These are phyloP conservation scores for Zootoca vivipara DNA, from an alignment of 2,113 vertebrate species.

Conservation along the genomic window DNA sequence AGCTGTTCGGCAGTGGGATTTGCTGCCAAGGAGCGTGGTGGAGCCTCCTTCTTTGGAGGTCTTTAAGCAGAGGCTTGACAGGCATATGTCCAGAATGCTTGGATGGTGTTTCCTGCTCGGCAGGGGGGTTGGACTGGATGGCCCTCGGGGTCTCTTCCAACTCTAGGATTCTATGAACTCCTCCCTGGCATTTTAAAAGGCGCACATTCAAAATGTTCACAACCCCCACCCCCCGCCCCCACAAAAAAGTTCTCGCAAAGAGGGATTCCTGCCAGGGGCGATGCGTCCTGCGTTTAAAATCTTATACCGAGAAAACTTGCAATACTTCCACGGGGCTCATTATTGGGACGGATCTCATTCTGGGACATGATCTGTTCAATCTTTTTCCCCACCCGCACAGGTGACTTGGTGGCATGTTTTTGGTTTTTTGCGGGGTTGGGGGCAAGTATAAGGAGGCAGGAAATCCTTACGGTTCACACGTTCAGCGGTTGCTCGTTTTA, in stretches of 20 bases:
- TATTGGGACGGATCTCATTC: too few species aligned
- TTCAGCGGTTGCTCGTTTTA: neutral
- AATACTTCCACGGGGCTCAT: too few species aligned
- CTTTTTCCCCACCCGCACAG: neutral
- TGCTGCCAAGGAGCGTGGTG: too few species aligned
- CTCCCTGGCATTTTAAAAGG: neutral
- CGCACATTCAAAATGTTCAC: neutral
- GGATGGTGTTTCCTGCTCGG: too few species aligned
- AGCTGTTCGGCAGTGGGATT: too few species aligned
- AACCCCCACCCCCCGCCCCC: neutral
- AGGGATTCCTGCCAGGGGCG: neutral
- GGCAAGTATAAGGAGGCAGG: neutral
- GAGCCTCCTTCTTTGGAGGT: too few species aligned
- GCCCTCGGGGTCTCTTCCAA: too few species aligned
- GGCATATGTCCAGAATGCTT: too few species aligned
- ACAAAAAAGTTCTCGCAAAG: neutral
- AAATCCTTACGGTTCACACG: neutral
- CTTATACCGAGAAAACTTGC: neutral
- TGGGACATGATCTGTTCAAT: neutral
- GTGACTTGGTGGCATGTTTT: neutral
- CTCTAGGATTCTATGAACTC: too few species aligned
- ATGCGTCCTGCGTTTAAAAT: neutral
- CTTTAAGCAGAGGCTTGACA: too few species aligned
- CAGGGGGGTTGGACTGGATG: too few species aligned
- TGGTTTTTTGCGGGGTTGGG: neutral